Conservation (phyloP, 2,797 vertebrate genomes). For the Euthynnus affinis region DNA sequence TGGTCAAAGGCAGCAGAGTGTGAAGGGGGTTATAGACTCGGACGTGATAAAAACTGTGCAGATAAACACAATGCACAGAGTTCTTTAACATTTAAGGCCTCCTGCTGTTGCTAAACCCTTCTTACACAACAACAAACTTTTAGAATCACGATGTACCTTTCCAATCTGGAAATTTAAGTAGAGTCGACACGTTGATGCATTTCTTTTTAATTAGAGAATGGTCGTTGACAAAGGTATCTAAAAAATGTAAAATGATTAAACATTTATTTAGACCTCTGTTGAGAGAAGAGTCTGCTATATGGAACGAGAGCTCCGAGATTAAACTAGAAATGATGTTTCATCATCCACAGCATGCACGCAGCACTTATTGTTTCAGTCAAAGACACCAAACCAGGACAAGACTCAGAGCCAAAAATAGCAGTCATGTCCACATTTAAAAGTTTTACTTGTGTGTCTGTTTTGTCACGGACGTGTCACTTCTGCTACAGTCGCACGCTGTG, state of each 20-base stretch:
- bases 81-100: slow-evolving; percentile 19
- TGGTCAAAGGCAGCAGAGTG: slow-evolving; percentile 35
- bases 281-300: slow-evolving; percentile 44
- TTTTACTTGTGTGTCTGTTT: slow-evolving; percentile 37
- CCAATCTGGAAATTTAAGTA: slow-evolving; percentile 27
- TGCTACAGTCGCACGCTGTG: not conserved
- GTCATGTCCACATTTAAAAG: slow-evolving; percentile 40
- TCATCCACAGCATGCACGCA: slow-evolving; percentile 40
- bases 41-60: slow-evolving; percentile 20
- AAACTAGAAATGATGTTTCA: slow-evolving; percentile 61
- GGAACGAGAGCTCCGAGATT: slow-evolving; percentile 37
- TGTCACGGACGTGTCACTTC: slow-evolving; percentile 26
- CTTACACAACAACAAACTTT: slow-evolving; percentile 32
- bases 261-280: slow-evolving; percentile 54
- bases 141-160: slow-evolving; percentile 22
- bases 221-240: slow-evolving; percentile 61
- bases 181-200: slow-evolving; percentile 48
- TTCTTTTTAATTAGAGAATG: slow-evolving; percentile 61
- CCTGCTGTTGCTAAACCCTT: slow-evolving; percentile 11
- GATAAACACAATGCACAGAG: slow-evolving; percentile 17
- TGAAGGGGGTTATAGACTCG: slow-evolving; percentile 35
- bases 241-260: slow-evolving; percentile 66
- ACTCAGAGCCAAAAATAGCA: slow-evolving; percentile 56
- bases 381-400: slow-evolving; percentile 55
- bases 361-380: slow-evolving; percentile 64